phyloP scores from a whole-genome alignment of 2,797 vertebrate genomes.

The Bradypodion pumilum region DNA sequence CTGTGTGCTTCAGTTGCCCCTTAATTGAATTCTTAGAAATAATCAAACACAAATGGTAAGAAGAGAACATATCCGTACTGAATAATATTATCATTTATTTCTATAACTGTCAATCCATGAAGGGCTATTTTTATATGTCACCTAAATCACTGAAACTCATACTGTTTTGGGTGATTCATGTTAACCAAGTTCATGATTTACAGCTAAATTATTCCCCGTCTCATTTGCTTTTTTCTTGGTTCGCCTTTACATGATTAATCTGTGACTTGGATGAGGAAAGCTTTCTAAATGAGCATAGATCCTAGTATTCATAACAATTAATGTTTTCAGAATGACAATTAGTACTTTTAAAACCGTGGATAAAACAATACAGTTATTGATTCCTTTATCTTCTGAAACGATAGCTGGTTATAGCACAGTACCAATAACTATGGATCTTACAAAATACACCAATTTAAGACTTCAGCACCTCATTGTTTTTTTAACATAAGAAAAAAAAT shows the following conservation, averaged over 20 bases:
- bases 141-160: constrained; percentile 67
- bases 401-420: constrained; percentile 24
- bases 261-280: constrained; percentile 66
- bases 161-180: constrained; percentile 68
- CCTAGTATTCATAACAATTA: constrained; percentile 51
- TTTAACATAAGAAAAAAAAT: no score
- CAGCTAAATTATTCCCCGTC: constrained; percentile 70
- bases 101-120: constrained; percentile 67
- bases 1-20: constrained; percentile 59
- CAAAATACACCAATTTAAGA: constrained; percentile 31
- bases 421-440: constrained; percentile 30
- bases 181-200: constrained; percentile 68
- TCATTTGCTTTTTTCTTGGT: constrained; percentile 63
- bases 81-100: constrained; percentile 75
- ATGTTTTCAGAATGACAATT: constrained; percentile 60
- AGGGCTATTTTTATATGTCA: constrained; percentile 66
- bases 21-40: constrained; percentile 75
- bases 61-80: constrained; percentile 58
- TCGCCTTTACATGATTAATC: constrained; percentile 69
- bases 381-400: constrained; percentile 49
- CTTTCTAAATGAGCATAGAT: constrained; percentile 64
- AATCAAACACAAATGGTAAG: constrained; percentile 70
- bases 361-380: constrained; percentile 29
- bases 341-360: constrained; percentile 62
- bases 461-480: constrained; percentile 21